These are phyloP conservation scores for Hippocampus kuda DNA, from an alignment of 2,797 vertebrate species.

Conservation along the genomic window DNA sequence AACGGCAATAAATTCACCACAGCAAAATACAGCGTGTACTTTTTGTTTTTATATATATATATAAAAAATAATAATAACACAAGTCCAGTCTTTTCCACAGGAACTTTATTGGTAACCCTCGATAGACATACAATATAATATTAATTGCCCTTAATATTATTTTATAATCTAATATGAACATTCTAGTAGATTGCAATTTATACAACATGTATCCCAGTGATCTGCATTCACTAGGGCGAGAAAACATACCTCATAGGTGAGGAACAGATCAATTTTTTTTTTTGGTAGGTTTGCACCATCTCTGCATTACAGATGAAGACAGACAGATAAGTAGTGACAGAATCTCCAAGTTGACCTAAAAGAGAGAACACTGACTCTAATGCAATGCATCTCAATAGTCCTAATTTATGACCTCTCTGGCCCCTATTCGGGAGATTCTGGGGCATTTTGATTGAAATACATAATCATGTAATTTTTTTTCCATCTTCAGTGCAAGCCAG, in stretches of 20 bases:
- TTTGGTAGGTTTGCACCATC: conserved; percentile 8
- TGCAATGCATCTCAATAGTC: not conserved
- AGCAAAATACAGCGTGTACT: conserved; percentile 23
- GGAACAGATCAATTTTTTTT: conserved; percentile 13
- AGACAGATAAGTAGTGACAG: not conserved
- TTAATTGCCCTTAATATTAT: conserved; percentile 74
- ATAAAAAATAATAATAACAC: not conserved
- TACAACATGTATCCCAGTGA: conserved; percentile 56
- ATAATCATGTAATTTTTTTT: conserved; percentile 25
- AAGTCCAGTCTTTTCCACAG: conserved; percentile 67
- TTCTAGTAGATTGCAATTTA: conserved; percentile 65
- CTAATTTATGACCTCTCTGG: not conserved
- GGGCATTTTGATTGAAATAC: not conserved
- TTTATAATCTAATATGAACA: conserved; percentile 73
- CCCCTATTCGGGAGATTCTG: not conserved
- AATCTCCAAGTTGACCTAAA: not conserved
- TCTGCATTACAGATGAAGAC: conserved; percentile 1
- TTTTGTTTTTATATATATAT: conserved; percentile 17
- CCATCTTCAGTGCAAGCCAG: conserved; percentile 36
- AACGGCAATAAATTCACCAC: conserved; percentile 66
- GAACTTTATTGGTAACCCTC: conserved; percentile 73
- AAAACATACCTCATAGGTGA: conserved; percentile 33
- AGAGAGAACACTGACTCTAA: not conserved
- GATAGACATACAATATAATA: conserved; percentile 80
- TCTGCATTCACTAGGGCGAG: conserved; percentile 46